Evolutionary conservation across 2,113 vertebrate genomes (phyloP), one percentile per base, ranked within the genome.

Genomic region (Microtus richardsoni): DNA sequence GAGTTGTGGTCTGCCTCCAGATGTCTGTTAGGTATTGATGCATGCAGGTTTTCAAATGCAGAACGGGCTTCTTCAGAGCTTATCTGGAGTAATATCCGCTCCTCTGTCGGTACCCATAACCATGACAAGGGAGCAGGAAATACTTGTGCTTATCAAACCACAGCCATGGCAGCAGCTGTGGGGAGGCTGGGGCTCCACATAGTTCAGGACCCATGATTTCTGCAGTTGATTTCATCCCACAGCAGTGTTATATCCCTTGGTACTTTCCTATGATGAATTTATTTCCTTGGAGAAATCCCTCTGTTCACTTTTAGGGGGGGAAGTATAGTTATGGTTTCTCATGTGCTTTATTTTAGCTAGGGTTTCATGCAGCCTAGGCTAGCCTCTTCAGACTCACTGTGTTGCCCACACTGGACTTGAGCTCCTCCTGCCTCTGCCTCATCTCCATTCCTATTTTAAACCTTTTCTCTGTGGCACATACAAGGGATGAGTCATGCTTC

Each of bases 151-250:
- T 13, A 68, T 66, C 4, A 33, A 66, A 36, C 26, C 26, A 33
- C 21, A 22, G 62, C 41, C 36, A 24, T 13, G 5, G 13, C 26
- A 4, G 62, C n/a, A 5, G 11, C 58, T 70, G 33, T n/a, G 22
- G 26, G n/a, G 54, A 24, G 24, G 79, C 30, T 5, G 3, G 1
- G 3, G 33, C 66, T 79, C 73, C 68, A 0, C 0, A 52, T 44
- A 70, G 7, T 2, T 66, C 14, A 28, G 41, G 44, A 62, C n/a
- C 36, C 1, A 1, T 39, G 77, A 71, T 52, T 33, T 8, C 58
- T 1, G 19, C 33, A 13, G 0, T 58, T 26, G 5, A 6, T 28
- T 2, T 28, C 39, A 7, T 54, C 21, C 0, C 5, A 0, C 22
- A 36, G 64, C 71, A 68, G 26, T 13, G 39, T 19, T 41, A 8